Percentiles rank a stretch among this genome's conserved stretches.
phyloP scores from a whole-genome alignment of 2,113 vertebrate genomes.

The Centropristis striata region DNA sequence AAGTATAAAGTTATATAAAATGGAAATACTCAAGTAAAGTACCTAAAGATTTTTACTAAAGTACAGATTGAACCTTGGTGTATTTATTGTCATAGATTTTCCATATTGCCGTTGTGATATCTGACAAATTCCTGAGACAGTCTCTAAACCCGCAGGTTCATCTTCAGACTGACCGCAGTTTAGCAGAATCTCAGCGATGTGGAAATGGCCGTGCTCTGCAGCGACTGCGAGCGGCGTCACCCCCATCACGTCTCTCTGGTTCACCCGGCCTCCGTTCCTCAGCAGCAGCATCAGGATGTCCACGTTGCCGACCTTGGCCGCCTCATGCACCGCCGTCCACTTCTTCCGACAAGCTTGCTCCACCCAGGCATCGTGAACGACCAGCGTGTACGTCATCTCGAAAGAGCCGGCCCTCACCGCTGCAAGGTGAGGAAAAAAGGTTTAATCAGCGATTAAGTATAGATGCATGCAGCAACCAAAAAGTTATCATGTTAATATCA shows the following conservation, averaged over 20 bases:
- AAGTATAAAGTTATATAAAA: no score
- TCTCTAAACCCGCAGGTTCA: no score
- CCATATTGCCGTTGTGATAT: no score
- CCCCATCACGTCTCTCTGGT: conserved; percentile 85
- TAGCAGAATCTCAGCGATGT: conserved; percentile 89
- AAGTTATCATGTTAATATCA: no score
- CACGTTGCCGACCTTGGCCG: conserved; percentile 84
- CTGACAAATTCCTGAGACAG: no score
- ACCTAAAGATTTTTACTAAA: no score
- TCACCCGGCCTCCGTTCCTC: conserved; percentile 83
- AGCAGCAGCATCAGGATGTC: conserved; percentile 87
- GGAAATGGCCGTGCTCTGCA: conserved; percentile 86
- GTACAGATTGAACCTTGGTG: no score
- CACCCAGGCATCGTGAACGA: conserved; percentile 84
- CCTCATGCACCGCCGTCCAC: conserved; percentile 91
- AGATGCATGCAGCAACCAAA: no score
- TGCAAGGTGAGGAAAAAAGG: conserved; percentile 41
- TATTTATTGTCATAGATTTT: no score
- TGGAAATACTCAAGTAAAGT: no score
- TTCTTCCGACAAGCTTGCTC: conserved; percentile 84
- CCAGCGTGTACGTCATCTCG: conserved; percentile 82
- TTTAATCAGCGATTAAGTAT: neutral
- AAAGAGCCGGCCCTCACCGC: conserved; percentile 83
- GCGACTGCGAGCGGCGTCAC: conserved; percentile 87
- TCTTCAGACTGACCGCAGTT: conserved; percentile 83